Base-by-base conservation (phyloP, 2,888 invertebrate genomes). In the Eristalinus aeneus region DNA sequence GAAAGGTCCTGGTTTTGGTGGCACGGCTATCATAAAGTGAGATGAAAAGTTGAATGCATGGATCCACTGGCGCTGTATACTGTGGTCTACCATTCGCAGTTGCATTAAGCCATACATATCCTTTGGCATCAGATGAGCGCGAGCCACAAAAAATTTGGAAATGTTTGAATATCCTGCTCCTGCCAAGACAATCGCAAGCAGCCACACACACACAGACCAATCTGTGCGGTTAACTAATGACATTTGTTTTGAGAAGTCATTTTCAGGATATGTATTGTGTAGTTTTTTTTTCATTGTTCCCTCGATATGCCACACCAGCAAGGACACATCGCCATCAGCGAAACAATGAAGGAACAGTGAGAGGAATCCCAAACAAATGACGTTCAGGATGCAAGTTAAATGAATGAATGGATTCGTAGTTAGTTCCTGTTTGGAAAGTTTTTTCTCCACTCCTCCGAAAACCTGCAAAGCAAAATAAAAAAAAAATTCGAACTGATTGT, bases 171-270 rank as follows among this genome's bases (percentile, higher is more conserved):
- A 34, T 11, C 10, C 53, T 23, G 53, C 20, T 34, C n/a, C 20
- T 74, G 58, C 46, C 16, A 46, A 46, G 16, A 46, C 16, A 22
- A 58, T 9, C 23, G 32, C 12, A 53, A 2, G 34, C 56, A 58
- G 16, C 20, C 10, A 56, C 32, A 34, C 12, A 12, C 10, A 23
- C 12, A 67, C 61, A 32, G 71, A 71, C 69, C 36, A 39, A 27
- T 63, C 72, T 56, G 46, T 16, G 73, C 60, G 73, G 77, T 78
- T 73, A 73, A 83, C 83, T 83, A 83, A 83, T 83, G 77, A 85
- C 75, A 85, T 85, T 85, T 85, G 84, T 85, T 85, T 76, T 75
- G 72, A 85, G 46, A 80, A 85, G 75, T 85, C 84, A 85, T 85
- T 85, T 80, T 75, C 84, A 85, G 80, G 67, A 75, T 61, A 75